Conservation (phyloP, 2,888 invertebrate genomes). For the Agrilus mali region DNA sequence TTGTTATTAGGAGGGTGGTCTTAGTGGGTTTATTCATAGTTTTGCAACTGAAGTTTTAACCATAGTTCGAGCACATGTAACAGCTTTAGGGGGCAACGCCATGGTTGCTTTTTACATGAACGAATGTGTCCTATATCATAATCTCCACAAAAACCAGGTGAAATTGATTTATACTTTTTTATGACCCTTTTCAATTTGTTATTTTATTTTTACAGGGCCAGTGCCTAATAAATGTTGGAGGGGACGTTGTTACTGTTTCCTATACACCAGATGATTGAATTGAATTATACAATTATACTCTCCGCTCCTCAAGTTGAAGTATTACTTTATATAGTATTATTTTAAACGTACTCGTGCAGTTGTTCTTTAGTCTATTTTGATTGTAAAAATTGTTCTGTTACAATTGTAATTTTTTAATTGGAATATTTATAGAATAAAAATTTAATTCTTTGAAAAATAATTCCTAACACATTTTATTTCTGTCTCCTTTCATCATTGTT, state of each 20-base stretch:
- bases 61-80: slow-evolving; percentile 85
- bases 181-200: slow-evolving; percentile 6
- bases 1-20: slow-evolving; percentile 61
- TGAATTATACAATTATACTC: slow-evolving; percentile 3
- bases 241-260: slow-evolving; percentile 79
- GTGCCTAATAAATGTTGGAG: slow-evolving; percentile 89
- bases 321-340: no score
- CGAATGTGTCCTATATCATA: slow-evolving; percentile 81
- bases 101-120: slow-evolving; percentile 90
- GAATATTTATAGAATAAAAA: no score
- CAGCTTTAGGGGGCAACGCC: slow-evolving; percentile 88
- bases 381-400: no score
- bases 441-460: no score
- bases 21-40: slow-evolving; percentile 88
- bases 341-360: no score
- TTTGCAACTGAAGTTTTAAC: slow-evolving; percentile 89
- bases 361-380: no score
- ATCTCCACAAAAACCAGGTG: slow-evolving; percentile 95
- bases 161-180: slow-evolving; percentile 4
- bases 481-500: no score
- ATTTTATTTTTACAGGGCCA: slow-evolving; percentile 63
- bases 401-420: no score
- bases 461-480: no score
- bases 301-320: no score
- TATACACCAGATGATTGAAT: slow-evolving; percentile 46